Percentiles rank a stretch among this genome's conserved stretches.
phyloP scores from a whole-genome alignment of 1,140 invertebrate genomes.

The Leptoteleia sp. region DNA sequence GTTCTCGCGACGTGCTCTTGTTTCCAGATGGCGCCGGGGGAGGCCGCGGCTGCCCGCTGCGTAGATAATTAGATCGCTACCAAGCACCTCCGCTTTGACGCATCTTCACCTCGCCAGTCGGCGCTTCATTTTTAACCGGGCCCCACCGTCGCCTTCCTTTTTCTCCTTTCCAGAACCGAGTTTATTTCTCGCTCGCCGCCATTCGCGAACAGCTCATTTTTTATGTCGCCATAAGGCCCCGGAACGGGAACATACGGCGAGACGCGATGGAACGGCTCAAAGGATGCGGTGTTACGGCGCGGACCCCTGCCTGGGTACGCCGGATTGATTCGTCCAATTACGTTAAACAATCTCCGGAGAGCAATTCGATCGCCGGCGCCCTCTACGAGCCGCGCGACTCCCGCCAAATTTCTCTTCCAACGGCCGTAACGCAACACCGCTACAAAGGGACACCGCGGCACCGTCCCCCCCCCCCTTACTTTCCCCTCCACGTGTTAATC shows the following conservation, averaged over 20 bases:
- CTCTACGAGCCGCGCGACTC: conserved; percentile 54
- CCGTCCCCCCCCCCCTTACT: no score
- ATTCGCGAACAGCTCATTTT: conserved; percentile 53
- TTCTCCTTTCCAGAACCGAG: conserved; percentile 32
- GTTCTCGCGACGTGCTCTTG: conserved; percentile 63
- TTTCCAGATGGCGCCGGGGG: conserved; percentile 68
- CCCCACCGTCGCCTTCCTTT: conserved; percentile 28
- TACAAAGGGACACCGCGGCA: conserved; percentile 62
- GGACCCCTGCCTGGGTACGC: conserved; percentile 61
- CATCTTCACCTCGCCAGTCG: conserved; percentile 68
- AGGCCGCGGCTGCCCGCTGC: conserved; percentile 72
- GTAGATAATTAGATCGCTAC: conserved; percentile 78
- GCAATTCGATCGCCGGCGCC: conserved; percentile 66
- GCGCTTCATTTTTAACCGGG: conserved; percentile 50
- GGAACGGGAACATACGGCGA: conserved; percentile 8
- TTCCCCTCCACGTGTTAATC: no score
- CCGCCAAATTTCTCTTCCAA: conserved; percentile 51
- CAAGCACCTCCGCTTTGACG: conserved; percentile 71
- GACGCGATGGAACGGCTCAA: conserved; percentile 14
- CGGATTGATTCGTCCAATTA: conserved; percentile 77
- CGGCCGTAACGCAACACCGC: conserved; percentile 43
- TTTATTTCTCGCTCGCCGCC: conserved; percentile 31
- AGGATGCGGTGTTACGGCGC: conserved; percentile 40
- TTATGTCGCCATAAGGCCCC: conserved; percentile 52
- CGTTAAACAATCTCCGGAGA: conserved; percentile 74